Conservation (phyloP, 2,113 vertebrate species). For the Hydrolagus affinis region DNA sequence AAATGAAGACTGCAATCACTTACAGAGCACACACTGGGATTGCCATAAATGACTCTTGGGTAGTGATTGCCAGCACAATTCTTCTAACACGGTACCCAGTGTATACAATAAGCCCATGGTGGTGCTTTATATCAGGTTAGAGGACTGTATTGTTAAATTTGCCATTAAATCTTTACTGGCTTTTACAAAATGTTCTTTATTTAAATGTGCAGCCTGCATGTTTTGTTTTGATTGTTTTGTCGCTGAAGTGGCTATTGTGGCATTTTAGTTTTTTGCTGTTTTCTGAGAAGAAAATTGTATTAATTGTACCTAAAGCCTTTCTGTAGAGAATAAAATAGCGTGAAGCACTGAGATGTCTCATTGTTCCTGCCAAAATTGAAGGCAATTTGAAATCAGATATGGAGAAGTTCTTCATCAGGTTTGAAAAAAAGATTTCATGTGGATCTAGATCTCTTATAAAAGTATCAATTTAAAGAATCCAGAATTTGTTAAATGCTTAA, state of each 20-base stretch:
- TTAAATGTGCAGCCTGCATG: not conserved
- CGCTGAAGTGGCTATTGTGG: not conserved
- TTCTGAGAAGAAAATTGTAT: not conserved
- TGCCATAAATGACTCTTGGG: not conserved
- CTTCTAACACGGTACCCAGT: not conserved
- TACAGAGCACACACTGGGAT: not conserved
- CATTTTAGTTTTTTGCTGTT: not conserved
- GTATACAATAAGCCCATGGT: not conserved
- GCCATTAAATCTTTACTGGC: not conserved
- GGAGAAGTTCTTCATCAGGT: no score
- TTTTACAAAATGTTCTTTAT: constrained; percentile 9
- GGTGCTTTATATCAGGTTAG: not conserved
- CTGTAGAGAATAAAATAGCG: not conserved
- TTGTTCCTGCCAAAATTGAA: not conserved
- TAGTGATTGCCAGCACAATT: not conserved
- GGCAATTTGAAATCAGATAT: not conserved
- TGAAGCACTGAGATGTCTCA: not conserved
- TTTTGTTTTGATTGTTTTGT: not conserved
- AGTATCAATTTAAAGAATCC: no score
- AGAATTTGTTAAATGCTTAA: no score
- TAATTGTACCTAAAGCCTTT: not conserved
- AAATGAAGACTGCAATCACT: not conserved
- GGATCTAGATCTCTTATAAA: no score
- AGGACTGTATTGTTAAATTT: not conserved
- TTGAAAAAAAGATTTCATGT: no score